These are phyloP conservation scores for Sturmia bella DNA, from an alignment of 2,888 invertebrate genomes.

Conservation along the genomic window DNA sequence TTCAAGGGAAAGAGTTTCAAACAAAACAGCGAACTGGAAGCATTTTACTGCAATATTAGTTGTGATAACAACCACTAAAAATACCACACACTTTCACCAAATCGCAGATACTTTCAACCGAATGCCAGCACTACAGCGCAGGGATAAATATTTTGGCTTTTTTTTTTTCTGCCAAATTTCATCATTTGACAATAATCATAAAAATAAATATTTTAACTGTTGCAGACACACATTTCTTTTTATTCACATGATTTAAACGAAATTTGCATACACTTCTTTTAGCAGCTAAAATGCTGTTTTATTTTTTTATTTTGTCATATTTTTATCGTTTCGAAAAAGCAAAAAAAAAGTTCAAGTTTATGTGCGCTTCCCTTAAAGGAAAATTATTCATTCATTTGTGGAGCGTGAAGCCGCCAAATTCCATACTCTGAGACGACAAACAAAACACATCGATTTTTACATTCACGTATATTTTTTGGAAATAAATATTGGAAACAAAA, in stretches of 20 bases:
- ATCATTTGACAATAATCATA: slow-evolving; percentile 67
- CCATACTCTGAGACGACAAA: neutral
- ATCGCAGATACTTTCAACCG: slow-evolving; percentile 41
- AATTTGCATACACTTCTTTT: slow-evolving; percentile 31
- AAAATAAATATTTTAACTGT: slow-evolving; percentile 68
- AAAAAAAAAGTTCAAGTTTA: slow-evolving; percentile 16
- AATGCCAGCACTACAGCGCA: neutral
- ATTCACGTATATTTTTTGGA: neutral
- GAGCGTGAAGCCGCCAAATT: neutral
- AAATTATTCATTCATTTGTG: slow-evolving; percentile 5
- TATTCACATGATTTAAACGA: slow-evolving; percentile 28
- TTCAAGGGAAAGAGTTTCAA: neutral
- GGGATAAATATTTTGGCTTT: slow-evolving; percentile 19
- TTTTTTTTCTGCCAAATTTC: slow-evolving; percentile 51
- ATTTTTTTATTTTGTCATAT: slow-evolving; percentile 37
- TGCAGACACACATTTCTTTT: slow-evolving; percentile 69
- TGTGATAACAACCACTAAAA: slow-evolving; percentile 58
- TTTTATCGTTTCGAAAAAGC: neutral
- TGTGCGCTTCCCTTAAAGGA: neutral
- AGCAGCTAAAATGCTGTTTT: slow-evolving; percentile 34
- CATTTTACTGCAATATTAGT: slow-evolving; percentile 43
- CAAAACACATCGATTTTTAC: neutral
- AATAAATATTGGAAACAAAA: slow-evolving; percentile 61
- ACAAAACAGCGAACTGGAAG: neutral
- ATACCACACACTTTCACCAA: slow-evolving; percentile 52